Evolutionary conservation across 2,113 vertebrate genomes (phyloP).

Genomic region (Carlito syrichta): DNA sequence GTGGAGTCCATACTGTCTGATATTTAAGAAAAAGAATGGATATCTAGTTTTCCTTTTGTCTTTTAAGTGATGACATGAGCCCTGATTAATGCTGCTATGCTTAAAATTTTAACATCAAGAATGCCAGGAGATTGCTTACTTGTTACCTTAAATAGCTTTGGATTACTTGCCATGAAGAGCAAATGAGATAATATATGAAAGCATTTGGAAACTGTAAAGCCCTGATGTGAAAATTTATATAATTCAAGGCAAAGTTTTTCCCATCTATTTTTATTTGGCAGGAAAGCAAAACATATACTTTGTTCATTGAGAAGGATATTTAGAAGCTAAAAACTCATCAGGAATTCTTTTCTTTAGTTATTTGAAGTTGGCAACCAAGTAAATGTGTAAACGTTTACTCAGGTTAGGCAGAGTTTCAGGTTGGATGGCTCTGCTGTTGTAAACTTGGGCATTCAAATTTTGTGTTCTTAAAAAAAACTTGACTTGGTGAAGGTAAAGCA

Average conservation of each 20-base stretch:
- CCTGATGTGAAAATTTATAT: neutral
- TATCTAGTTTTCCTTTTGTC: neutral
- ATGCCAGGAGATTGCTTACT: neutral
- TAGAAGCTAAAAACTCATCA: neutral
- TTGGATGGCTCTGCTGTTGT: neutral
- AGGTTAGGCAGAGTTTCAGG: neutral
- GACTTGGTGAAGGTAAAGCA: neutral
- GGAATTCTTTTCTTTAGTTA: neutral
- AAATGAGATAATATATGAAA: conserved; percentile 1
- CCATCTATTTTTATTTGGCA: conserved; percentile 10
- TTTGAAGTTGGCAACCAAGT: neutral
- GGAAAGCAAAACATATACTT: neutral
- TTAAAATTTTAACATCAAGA: neutral
- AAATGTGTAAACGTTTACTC: neutral
- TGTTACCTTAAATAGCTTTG: neutral
- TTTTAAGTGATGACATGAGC: neutral
- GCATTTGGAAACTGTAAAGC: neutral
- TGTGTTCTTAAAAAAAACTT: neutral
- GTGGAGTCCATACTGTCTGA: neutral
- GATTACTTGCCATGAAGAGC: neutral
- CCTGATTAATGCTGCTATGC: neutral
- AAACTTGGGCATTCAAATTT: neutral
- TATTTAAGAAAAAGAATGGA: neutral
- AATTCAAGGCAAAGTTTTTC: neutral
- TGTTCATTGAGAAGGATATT: neutral